Conservation (phyloP, 2,113 vertebrate species). For the human region DNA sequence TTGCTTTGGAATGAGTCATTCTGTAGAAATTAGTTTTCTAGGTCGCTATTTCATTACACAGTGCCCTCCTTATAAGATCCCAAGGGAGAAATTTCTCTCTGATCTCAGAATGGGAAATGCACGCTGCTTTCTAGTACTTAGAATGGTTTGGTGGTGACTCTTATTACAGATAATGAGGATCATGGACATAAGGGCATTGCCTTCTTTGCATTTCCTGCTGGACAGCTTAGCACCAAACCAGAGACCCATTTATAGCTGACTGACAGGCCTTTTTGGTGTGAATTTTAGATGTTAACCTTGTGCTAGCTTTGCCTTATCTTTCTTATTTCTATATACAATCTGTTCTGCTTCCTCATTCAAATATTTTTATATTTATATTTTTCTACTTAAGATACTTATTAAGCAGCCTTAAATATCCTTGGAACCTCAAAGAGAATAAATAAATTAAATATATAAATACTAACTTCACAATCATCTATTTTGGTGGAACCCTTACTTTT, state of each 20-base stretch:
- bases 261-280: neutral
- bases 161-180: neutral
- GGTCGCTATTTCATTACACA: slow-evolving; percentile 42
- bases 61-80: slow-evolving; percentile 57
- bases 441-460: neutral
- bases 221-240: neutral
- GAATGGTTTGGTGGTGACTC: neutral
- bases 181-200: neutral
- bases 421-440: neutral
- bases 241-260: neutral
- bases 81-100: slow-evolving; percentile 33
- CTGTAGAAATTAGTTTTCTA: slow-evolving; percentile 61
- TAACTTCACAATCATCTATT: neutral
- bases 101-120: slow-evolving; percentile 13
- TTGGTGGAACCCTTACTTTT: neutral
- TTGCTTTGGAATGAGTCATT: neutral
- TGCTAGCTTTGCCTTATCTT: neutral
- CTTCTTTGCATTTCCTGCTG: neutral
- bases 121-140: neutral
- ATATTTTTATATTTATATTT: neutral
- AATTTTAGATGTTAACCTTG: slow-evolving; percentile 27
- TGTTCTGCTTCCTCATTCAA: slow-evolving; percentile 6
- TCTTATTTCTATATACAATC: neutral
- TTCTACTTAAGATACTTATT: neutral
- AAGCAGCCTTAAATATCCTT: neutral